Base-by-base conservation (phyloP, 2,888 invertebrate genomes). In the Gari tellinella region DNA sequence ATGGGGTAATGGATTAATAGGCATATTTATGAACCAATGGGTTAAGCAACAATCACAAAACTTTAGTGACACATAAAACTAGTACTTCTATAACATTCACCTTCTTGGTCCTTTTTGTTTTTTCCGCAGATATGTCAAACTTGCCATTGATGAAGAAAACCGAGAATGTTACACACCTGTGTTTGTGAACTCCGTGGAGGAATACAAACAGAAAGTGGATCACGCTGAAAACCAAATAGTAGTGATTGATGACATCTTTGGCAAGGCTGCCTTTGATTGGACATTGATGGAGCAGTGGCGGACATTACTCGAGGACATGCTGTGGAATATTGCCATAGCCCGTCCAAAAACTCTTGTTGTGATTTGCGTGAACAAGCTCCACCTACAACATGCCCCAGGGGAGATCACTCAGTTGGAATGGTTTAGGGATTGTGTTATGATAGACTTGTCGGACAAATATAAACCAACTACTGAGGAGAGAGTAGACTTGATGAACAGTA, bases 181-280 rank as follows among this genome's bases (percentile, higher is more conserved):
- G 1, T 52, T 49, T 7, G 58, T 81, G 19, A 72, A 61, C 14
- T 58, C 64, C 12, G 70, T 72, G n/a, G 63, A 72, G 14, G 82
- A 83, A 23, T 83, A 76, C 68, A 61, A 58, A 31, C 43, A 40
- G 19, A 72, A 70, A 23, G 77, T 81, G 1, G 60, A 83, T 17
- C 45, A 65, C 0, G 58, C 55, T n/a, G 57, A 64, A 31, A 53
- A 69, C 15, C 79, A 81, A 56, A 65, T 81, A n/a, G 61, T 83
- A 31, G 58, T 83, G 5, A 63, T 83, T 17, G 82, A 83, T 58
- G 77, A 83, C 38, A 79, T 83, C 37, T 83, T 83, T 72, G 82
- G 82, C 15, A 53, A 62, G 51, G 72, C 72, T 15, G 48, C 60
- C 10, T 64, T 66, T 5, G 67, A 77, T 15, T 46, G 70, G 58